A percentile compares a stretch with the other conserved stretches of the same genome.
These are phyloP conservation scores for Rhynchotus rufescens DNA, from an alignment of 2,797 vertebrate genomes.

Conservation along the genomic window DNA sequence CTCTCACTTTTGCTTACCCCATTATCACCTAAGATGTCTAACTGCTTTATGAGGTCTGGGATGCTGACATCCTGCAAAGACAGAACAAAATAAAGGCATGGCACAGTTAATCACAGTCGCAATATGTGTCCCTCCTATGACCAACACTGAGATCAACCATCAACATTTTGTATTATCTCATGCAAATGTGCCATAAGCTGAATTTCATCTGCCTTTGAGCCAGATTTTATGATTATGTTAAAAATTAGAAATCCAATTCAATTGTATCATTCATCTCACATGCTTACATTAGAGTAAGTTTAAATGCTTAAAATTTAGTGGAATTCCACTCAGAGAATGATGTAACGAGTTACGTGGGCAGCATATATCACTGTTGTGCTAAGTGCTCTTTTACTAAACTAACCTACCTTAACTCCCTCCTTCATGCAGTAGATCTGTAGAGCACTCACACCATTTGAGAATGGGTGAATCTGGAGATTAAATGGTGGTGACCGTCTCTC, in stretches of 20 bases:
- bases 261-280: neutral
- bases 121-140: neutral
- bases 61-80: slow-evolving; percentile 93
- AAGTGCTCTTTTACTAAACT: neutral
- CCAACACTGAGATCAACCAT: neutral
- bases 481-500: slow-evolving; percentile 96
- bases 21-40: slow-evolving; percentile 97
- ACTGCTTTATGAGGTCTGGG: slow-evolving; percentile 97
- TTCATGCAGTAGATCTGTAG: slow-evolving; percentile 99
- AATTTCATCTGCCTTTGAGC: neutral
- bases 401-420: slow-evolving; percentile 96
- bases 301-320: neutral
- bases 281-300: neutral
- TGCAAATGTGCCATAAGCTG: neutral
- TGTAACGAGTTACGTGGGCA: neutral
- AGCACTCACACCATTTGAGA: slow-evolving; percentile 96
- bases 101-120: neutral
- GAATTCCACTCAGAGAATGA: neutral
- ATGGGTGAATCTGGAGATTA: slow-evolving; percentile 96
- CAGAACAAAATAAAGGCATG: neutral
- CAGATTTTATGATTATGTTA: neutral
- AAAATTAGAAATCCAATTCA: neutral
- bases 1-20: slow-evolving; percentile 85
- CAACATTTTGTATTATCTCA: neutral
- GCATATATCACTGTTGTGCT: neutral